These are phyloP conservation scores for Elephas maximus DNA, from an alignment of 2,113 vertebrate genomes.

Conservation along the genomic window DNA sequence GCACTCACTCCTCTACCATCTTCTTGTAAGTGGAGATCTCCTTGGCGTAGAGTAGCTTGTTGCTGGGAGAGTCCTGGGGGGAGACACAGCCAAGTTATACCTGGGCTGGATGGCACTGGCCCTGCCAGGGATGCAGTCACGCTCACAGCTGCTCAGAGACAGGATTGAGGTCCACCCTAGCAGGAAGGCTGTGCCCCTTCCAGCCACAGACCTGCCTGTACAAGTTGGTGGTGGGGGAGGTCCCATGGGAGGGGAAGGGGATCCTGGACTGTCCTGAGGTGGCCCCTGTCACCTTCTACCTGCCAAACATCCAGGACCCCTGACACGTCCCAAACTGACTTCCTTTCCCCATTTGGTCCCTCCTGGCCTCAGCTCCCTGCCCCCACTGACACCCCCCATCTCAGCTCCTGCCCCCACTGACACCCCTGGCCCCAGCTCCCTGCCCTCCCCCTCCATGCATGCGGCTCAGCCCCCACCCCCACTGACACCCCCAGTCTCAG, in stretches of 20 bases:
- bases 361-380: neutral
- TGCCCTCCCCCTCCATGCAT: conserved; percentile 87
- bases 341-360: no score
- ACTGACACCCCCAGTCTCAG: neutral
- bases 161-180: no score
- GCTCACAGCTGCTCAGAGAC: no score
- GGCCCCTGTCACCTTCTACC: no score
- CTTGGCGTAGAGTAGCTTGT: conserved; percentile 99
- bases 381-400: no score
- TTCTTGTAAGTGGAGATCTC: conserved; percentile 99
- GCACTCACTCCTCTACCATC: conserved; percentile 99
- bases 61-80: conserved; percentile 97
- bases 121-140: neutral
- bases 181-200: neutral
- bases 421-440: neutral
- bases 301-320: no score
- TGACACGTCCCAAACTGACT: no score
- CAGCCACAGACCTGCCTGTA: neutral
- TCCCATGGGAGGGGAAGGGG: neutral
- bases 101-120: neutral
- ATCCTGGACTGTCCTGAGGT: neutral
- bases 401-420: no score
- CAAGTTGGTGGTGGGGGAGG: neutral
- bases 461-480: conserved; percentile 91
- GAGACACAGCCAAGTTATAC: neutral